Base-by-base conservation (phyloP, 2,888 invertebrate species). In the Dasypolia templi region DNA sequence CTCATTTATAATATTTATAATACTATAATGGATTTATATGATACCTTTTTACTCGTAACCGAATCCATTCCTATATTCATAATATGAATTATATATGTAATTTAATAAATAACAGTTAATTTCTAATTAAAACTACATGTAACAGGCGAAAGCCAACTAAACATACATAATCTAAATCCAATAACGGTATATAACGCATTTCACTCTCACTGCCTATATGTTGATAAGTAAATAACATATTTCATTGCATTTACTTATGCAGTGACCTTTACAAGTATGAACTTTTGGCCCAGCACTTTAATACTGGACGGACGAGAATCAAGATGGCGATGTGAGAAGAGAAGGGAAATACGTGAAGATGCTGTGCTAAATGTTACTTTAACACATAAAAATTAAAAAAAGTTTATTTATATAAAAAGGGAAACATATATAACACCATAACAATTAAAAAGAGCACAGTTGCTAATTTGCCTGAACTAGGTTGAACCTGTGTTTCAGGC, bases 231-330 rank as follows among this genome's bases (percentile, higher is more conserved):
- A 59, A 74, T 80, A 80, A 56, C 22, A 58, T 53, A 75, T 14
- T 65, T 35, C 53, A 55, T 49, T 65, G 84, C 81, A 69, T 74
- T 70, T 74, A 62, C 62, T 75, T 63, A 79, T 35, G 53, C 55
- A 63, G 55, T 71, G 51, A 84, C 84, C 81, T 82, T 82, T 81
- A 3, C 0, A 42, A 35, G 49, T 35, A 42, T 79, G 81, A 84
- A 68, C 81, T 82, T 56, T 80, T 82, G 58, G 72, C 72, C 58
- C 62, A 84, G 53, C 81, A 65, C 51, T 46, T 61, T 29, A 59
- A 55, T 58, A 69, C 75, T 80, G 81, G 81, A 72, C 65, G 14
- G 19, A 44, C 79, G 55, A 77, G 62, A 39, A 19, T 19, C 49
- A 35, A 68, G 44, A 73, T 59, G 62, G 72, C 59, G 53, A 17